Evolutionary conservation across 2,797 vertebrate species (phyloP).

Genomic region (Xiphorhynchus erythropygius): DNA sequence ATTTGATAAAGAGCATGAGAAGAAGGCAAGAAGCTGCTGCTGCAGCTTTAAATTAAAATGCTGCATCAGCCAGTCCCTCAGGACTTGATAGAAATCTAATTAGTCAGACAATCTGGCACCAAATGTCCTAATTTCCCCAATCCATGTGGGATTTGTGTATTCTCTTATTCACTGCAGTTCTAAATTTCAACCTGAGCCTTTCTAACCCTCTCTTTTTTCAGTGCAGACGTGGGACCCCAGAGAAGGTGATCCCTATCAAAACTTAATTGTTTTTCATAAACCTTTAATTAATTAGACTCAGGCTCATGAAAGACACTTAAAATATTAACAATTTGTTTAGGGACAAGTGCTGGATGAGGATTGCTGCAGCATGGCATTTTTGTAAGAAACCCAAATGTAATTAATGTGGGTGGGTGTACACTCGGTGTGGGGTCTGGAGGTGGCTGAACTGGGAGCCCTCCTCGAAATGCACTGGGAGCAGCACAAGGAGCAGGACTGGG

Average conservation of each 20-base stretch:
- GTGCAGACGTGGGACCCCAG: not conserved
- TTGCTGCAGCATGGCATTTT: not conserved
- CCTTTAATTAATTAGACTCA: slow-evolving; percentile 54
- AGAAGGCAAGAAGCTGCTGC: not conserved
- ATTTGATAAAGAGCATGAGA: not conserved
- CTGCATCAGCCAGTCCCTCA: slow-evolving; percentile 58
- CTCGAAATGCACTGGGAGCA: not conserved
- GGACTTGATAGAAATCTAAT: slow-evolving; percentile 71
- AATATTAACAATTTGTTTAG: slow-evolving; percentile 46
- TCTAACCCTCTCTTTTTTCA: slow-evolving; percentile 37
- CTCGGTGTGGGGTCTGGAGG: not conserved
- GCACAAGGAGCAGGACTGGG: not conserved
- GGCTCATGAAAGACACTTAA: slow-evolving; percentile 37
- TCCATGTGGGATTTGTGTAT: slow-evolving; percentile 59
- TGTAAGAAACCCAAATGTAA: slow-evolving; percentile 17
- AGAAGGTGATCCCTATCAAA: slow-evolving; percentile 47
- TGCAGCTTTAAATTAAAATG: slow-evolving; percentile 54
- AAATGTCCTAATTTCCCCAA: slow-evolving; percentile 67
- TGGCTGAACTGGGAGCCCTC: not conserved
- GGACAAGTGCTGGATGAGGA: not conserved
- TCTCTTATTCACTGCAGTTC: slow-evolving; percentile 59
- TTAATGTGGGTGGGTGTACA: not conserved
- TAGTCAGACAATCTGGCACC: slow-evolving; percentile 69
- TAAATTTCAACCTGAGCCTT: slow-evolving; percentile 58
- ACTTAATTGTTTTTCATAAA: slow-evolving; percentile 55